Conservation (phyloP, 2,113 vertebrate species). For the Scomber scombrus region DNA sequence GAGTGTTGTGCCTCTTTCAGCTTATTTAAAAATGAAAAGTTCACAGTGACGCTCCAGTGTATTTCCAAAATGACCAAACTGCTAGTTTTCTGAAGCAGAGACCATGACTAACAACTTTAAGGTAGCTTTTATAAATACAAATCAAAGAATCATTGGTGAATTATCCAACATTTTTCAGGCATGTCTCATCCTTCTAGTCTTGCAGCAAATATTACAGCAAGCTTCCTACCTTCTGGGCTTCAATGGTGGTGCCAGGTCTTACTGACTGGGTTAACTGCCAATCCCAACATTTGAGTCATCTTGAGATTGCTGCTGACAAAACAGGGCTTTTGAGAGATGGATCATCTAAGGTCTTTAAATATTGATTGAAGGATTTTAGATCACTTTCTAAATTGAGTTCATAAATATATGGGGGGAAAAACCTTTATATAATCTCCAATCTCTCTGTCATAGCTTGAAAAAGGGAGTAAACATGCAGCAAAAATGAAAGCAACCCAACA, state of each 20-base stretch:
- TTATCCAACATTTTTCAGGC: not conserved
- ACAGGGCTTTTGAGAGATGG: not conserved
- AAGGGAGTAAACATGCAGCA: conserved; percentile 24
- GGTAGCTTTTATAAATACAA: not conserved
- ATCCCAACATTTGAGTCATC: conserved; percentile 23
- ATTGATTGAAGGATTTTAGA: conserved; percentile 42
- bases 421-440: conserved; percentile 24
- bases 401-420: conserved; percentile 7
- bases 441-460: conserved; percentile 31
- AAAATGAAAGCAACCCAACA: conserved; percentile 48
- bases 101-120: not conserved
- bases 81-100: not conserved
- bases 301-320: conserved; percentile 11
- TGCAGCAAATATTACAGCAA: not conserved
- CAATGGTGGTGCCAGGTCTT: not conserved
- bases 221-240: not conserved
- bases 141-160: not conserved
- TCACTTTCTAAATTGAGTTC: not conserved
- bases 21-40: not conserved
- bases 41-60: too few relatives aligned
- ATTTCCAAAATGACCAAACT: not conserved
- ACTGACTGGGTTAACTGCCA: conserved; percentile 62
- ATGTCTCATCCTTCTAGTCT: not conserved
- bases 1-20: not conserved
- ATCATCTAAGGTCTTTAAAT: not conserved